A percentile compares a stretch with the other conserved stretches of the same genome.
Conservation (phyloP, 1,140 invertebrate genomes). For the Trichomalopsis sarcophagae region DNA sequence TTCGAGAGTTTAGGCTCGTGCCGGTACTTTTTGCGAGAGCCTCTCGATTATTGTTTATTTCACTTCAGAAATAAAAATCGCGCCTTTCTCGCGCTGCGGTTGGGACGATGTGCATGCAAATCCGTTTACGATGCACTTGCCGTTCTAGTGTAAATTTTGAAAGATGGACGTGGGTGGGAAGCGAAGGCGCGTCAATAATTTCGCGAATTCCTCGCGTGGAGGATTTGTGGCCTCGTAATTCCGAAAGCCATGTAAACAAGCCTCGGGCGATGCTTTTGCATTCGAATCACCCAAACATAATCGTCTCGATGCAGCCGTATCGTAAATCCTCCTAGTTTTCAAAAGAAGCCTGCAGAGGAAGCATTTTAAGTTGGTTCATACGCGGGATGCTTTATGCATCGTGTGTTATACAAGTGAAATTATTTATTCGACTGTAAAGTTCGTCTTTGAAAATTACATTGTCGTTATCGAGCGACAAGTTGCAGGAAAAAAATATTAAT, state of each 20-base stretch:
- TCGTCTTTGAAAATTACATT: too few relatives aligned
- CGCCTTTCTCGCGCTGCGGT: too few relatives aligned
- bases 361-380: neutral
- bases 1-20: neutral
- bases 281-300: constrained; percentile 26
- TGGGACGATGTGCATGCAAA: too few relatives aligned
- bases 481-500: too few relatives aligned
- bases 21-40: too few relatives aligned
- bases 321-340: constrained; percentile 13
- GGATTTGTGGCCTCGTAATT: constrained; percentile 22
- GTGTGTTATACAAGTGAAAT: too few relatives aligned
- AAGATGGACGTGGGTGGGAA: neutral
- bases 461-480: too few relatives aligned
- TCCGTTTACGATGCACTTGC: too few relatives aligned
- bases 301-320: neutral
- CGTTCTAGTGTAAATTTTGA: neutral
- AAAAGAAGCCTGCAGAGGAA: neutral
- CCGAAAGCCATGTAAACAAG: constrained; percentile 8
- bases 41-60: too few relatives aligned
- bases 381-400: neutral
- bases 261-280: neutral
- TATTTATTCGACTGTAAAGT: too few relatives aligned
- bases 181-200: constrained; percentile 17
- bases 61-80: too few relatives aligned
- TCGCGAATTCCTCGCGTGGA: constrained; percentile 8